phyloP scores from a whole-genome alignment of 2,113 vertebrate genomes.

The Arizona elegans region DNA sequence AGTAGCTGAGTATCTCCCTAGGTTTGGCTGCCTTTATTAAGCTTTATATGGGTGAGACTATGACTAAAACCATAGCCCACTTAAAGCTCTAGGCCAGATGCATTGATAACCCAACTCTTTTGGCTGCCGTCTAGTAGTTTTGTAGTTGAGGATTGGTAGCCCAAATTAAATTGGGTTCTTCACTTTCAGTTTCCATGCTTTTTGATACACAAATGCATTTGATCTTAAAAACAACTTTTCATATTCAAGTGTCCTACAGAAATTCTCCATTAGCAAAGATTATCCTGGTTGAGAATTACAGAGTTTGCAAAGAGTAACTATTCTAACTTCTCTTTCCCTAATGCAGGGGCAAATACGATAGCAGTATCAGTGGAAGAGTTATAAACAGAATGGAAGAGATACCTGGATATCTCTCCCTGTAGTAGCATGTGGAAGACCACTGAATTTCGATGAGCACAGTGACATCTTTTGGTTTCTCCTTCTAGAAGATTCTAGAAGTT shows the following conservation, averaged over 20 bases:
- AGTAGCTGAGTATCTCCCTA: neutral
- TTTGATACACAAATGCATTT: neutral
- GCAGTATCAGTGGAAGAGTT: neutral
- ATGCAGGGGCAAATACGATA: neutral
- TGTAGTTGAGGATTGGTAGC: neutral
- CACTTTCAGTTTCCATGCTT: neutral
- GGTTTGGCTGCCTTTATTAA: neutral
- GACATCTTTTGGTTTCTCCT: neutral
- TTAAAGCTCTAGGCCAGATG: neutral
- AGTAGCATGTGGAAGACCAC: neutral
- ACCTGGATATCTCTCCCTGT: neutral
- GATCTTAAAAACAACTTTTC: neutral
- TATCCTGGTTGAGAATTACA: neutral
- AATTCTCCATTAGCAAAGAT: neutral
- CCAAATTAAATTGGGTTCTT: neutral
- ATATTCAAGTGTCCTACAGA: neutral
- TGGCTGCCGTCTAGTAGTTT: neutral
- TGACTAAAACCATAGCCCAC: neutral
- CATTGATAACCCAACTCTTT: neutral
- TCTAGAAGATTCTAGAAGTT: neutral
- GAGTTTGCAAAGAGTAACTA: neutral
- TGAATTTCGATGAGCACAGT: neutral
- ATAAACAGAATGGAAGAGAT: neutral
- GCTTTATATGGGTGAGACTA: neutral
- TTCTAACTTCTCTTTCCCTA: neutral